Conservation (phyloP, 1,140 invertebrate species). For the Triops cancriformis region DNA sequence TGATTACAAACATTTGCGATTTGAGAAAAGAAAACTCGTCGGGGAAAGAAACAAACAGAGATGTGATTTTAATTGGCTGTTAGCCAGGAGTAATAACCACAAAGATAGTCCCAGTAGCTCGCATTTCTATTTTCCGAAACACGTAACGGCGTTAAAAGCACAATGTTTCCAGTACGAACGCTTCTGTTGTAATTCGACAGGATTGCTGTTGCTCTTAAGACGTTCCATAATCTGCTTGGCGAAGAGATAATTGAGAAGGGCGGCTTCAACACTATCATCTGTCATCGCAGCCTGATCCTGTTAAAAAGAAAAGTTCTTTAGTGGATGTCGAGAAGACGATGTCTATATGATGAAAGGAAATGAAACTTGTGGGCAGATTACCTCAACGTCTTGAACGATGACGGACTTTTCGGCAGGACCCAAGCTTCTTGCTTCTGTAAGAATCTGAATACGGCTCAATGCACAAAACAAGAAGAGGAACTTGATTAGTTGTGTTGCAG, state of each 20-base stretch:
- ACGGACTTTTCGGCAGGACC: background rate
- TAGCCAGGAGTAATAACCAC: background rate
- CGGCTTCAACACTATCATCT: slow-evolving; percentile 45
- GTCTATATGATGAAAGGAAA: too few species aligned
- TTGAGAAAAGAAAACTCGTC: too few species aligned
- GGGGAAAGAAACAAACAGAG: too few species aligned
- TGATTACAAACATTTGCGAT: too few species aligned
- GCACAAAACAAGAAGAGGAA: background rate
- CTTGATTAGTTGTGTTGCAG: background rate
- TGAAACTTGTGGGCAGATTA: background rate
- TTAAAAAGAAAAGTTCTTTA: background rate
- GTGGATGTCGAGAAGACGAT: too few species aligned
- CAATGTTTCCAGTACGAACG: slow-evolving; percentile 56
- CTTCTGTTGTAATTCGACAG: slow-evolving; percentile 48
- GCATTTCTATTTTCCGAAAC: slow-evolving; percentile 45
- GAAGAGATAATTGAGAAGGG: slow-evolving; percentile 50
- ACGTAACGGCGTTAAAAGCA: slow-evolving; percentile 55
- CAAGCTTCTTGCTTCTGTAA: background rate
- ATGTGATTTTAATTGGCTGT: too few species aligned
- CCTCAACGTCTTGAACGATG: background rate
- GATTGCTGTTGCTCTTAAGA: slow-evolving; percentile 43
- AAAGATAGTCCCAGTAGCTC: background rate
- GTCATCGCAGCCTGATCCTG: slow-evolving; percentile 32
- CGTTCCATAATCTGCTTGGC: slow-evolving; percentile 48
- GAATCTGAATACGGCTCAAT: background rate